These are phyloP conservation scores for Hiodon alosoides DNA, from an alignment of 2,113 vertebrate genomes.

Conservation along the genomic window DNA sequence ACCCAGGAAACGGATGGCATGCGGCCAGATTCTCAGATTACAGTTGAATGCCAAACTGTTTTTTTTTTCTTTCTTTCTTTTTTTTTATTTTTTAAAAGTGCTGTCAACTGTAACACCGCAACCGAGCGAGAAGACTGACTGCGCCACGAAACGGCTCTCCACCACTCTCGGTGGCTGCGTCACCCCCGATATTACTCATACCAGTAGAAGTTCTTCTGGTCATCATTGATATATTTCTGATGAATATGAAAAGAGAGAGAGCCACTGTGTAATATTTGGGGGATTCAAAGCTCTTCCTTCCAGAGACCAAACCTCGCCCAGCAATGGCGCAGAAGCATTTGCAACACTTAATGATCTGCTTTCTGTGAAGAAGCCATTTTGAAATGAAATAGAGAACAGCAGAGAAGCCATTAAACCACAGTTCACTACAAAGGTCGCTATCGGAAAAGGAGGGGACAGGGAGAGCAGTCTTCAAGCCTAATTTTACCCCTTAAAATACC, in stretches of 20 bases:
- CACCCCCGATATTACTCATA: constrained; percentile 13
- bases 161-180: constrained; percentile 18
- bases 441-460: constrained; percentile 48
- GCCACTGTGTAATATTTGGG: constrained; percentile 5
- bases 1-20: constrained; percentile 40
- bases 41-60: constrained; percentile 37
- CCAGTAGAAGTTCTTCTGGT: constrained; percentile 18
- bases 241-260: constrained; percentile 22
- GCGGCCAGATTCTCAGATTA: constrained; percentile 46
- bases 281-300: constrained; percentile 13
- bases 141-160: constrained; percentile 28
- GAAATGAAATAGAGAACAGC: constrained; percentile 59
- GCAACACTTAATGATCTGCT: constrained; percentile 52
- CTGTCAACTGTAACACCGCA: constrained; percentile 14
- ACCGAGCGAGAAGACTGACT: constrained; percentile 22
- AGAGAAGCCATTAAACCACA: constrained; percentile 56
- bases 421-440: constrained; percentile 38
- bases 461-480: constrained; percentile 42
- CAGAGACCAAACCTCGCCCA: constrained; percentile 54
- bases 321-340: constrained; percentile 62
- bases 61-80: constrained; percentile 15
- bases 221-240: constrained; percentile 23
- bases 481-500: constrained; percentile 38
- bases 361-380: constrained; percentile 71
- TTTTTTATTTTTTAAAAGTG: background rate